Conservation (phyloP, 30 jellyfish, hydroid and myxozoan genomes). For the Euphysa ruthae region DNA sequence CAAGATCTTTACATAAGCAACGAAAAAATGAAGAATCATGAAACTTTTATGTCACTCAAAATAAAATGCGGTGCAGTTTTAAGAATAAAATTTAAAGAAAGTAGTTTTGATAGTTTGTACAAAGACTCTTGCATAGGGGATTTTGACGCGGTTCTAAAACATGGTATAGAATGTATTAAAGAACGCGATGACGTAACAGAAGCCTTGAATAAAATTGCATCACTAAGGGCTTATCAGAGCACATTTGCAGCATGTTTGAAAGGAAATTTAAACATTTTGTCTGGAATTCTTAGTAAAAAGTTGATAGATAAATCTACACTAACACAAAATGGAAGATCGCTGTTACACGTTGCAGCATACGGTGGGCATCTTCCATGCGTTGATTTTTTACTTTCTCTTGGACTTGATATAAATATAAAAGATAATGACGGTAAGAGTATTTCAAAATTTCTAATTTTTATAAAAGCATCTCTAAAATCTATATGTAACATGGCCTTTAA, state of each 20-base stretch:
- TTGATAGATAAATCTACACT: not conserved
- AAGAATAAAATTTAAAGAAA: not conserved
- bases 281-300: not conserved
- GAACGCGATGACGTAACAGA: not conserved
- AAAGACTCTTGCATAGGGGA: not conserved
- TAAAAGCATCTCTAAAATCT: no score
- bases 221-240: not conserved
- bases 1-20: not conserved
- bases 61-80: not conserved
- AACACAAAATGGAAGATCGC: slow-evolving; percentile 19
- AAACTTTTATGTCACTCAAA: not conserved
- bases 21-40: not conserved
- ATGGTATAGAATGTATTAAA: not conserved
- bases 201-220: not conserved
- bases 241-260: not conserved
- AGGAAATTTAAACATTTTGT: slow-evolving; percentile 18
- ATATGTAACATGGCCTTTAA: no score
- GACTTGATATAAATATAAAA: not conserved
- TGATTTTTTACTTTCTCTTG: not conserved
- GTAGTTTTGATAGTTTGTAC: not conserved
- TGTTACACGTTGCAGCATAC: slow-evolving; percentile 22
- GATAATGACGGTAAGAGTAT: slow-evolving; percentile 26
- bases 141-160: not conserved
- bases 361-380: slow-evolving; percentile 24
- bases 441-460: no score